phyloP scores from a whole-genome alignment of 2,888 invertebrate genomes.

The Heliconius aoede region DNA sequence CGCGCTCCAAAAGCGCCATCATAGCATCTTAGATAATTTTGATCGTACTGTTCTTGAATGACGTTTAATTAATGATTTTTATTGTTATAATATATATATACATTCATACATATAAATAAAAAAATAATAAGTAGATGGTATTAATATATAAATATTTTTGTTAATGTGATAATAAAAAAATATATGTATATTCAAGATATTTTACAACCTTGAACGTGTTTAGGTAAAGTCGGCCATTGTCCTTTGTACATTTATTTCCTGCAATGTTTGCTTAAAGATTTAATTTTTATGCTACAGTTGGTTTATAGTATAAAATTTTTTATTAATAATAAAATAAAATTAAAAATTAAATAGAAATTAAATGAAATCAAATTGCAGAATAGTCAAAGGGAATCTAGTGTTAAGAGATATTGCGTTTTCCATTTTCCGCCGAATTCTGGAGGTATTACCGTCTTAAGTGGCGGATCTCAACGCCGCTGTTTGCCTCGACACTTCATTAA shows the following conservation, averaged over 20 bases:
- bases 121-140: neutral
- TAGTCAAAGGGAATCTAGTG: too few relatives aligned
- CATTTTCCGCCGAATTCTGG: too few relatives aligned
- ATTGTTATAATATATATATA: neutral
- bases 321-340: neutral
- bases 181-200: neutral
- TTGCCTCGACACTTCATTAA: too few relatives aligned
- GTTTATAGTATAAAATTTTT: neutral
- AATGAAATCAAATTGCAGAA: too few relatives aligned
- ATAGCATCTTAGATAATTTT: neutral
- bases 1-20: neutral
- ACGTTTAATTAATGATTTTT: neutral
- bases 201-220: conserved; percentile 24
- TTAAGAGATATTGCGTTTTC: too few relatives aligned
- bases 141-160: neutral
- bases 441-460: too few relatives aligned
- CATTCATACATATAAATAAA: neutral
- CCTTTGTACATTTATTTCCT: conserved; percentile 19
- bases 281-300: conserved; percentile 6
- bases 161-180: neutral
- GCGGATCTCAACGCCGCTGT: too few relatives aligned
- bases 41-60: neutral
- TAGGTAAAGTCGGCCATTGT: conserved; percentile 28
- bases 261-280: conserved; percentile 13
- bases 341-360: too few relatives aligned